Percentiles rank a stretch among this genome's conserved stretches.
Evolutionary conservation across 2,888 invertebrate species (phyloP).

Genomic region (Beris chalybata): DNA sequence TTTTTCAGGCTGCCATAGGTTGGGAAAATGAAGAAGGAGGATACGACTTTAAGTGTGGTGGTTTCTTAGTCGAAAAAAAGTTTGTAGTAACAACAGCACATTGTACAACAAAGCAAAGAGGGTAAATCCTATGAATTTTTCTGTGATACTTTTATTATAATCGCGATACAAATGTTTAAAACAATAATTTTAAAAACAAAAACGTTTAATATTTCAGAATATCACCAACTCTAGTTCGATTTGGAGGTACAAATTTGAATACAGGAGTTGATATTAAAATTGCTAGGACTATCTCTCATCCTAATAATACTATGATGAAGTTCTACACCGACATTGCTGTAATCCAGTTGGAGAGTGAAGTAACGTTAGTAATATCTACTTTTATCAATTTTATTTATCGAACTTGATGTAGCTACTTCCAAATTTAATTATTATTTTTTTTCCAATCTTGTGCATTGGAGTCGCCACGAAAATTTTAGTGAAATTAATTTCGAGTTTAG

Average conservation of each 20-base stretch:
- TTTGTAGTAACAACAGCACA: conserved; percentile 64
- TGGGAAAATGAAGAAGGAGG: neutral
- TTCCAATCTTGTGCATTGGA: too few relatives aligned
- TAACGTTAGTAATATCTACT: conserved; percentile 13
- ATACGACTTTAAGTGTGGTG: conserved; percentile 33
- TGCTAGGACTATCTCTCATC: conserved; percentile 18
- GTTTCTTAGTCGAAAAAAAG: conserved; percentile 53
- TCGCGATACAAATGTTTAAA: neutral
- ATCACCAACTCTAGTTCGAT: neutral
- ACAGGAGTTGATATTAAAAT: neutral
- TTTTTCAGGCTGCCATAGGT: conserved; percentile 41
- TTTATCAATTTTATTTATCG: too few relatives aligned
- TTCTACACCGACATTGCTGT: conserved; percentile 35
- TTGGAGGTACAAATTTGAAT: conserved; percentile 1
- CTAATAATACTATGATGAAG: conserved; percentile 10
- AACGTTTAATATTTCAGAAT: neutral
- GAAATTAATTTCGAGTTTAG: too few relatives aligned
- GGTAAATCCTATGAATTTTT: conserved; percentile 38
- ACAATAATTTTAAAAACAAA: neutral
- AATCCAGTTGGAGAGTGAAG: conserved; percentile 6
- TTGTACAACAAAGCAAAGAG: conserved; percentile 52
- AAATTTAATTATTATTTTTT: too few relatives aligned
- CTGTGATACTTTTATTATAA: neutral
- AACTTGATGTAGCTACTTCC: too few relatives aligned
- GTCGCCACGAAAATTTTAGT: too few relatives aligned